These are phyloP conservation scores for Cassiopea andromeda DNA, from an alignment of 30 jellyfish, hydroid and myxozoan species.

Conservation along the genomic window DNA sequence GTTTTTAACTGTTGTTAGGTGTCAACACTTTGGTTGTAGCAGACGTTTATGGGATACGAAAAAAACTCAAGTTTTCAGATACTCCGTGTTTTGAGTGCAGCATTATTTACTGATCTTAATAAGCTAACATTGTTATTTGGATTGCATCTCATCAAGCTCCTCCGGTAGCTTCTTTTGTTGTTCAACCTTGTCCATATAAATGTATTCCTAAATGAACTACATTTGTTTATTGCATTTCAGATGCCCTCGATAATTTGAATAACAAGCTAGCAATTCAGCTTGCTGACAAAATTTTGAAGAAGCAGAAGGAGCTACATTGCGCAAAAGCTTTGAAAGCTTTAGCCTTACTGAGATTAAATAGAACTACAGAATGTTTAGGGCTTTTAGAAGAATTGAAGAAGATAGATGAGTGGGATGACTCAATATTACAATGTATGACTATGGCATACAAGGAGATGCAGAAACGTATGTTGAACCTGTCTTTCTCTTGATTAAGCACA, in stretches of 20 bases:
- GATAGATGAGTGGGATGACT: constrained; percentile 78
- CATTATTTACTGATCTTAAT: no score
- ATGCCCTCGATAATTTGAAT: constrained; percentile 95
- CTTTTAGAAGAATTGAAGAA: constrained; percentile 72
- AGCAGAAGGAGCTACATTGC: constrained; percentile 84
- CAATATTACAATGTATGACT: constrained; percentile 96
- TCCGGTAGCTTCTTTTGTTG: no score
- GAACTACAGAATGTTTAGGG: constrained; percentile 66
- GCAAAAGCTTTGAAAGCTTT: constrained; percentile 99
- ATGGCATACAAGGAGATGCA: constrained; percentile 92
- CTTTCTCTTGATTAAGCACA: no score
- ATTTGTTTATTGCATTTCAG: constrained; percentile 38
- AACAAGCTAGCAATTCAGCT: constrained; percentile 93
- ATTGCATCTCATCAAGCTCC: no score
- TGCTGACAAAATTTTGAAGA: constrained; percentile 88
- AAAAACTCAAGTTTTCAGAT: no score
- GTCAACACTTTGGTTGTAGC: no score
- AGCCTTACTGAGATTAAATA: constrained; percentile 81
- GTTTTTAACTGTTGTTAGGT: no score
- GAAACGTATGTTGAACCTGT: constrained; percentile 59
- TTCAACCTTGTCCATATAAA: no score
- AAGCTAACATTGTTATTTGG: no score
- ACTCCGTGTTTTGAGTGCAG: no score
- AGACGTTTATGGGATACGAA: no score
- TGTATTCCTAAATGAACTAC: no score